Evolutionary conservation across 2,888 invertebrate species (phyloP), one percentile per base, ranked within the genome.

Genomic region (Macropis europaea): DNA sequence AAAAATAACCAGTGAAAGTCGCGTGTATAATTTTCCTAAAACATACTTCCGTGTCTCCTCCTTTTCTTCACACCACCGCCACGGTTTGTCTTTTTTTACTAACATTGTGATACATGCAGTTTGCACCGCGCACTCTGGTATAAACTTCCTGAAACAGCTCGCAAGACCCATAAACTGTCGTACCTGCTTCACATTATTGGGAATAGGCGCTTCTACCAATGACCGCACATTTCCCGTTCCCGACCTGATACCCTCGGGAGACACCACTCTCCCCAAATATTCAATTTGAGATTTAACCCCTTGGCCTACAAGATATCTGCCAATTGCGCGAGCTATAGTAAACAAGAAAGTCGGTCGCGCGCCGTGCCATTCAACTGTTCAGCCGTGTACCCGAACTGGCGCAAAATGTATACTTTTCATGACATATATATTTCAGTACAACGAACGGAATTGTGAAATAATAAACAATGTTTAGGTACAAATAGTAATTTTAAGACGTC

Each of bases 211-310:
- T 1, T 45, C 45, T 15, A 36, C 0, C 30, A 59, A 5, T 3
- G 48, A 28, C 6, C 13, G 5, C 2, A 59, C 11, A 1, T 59
- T 48, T 4, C 3, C 15, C 4, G 9, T 48, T 2, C 73, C 73
- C 0, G 75, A 75, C 11, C 66, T 42, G 7, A 87, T 63, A 28
- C 82, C 82, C 0, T 69, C 53, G 6, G 52, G 43, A 6, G 68
- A 69, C 2, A 87, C 71, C 1, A 77, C 50, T 54, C 85, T 82
- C 0, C 88, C 87, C 13, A 88, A 62, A 48, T 82, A 85, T 6
- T 82, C 69, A 0, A 88, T 50, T 34, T 50, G 5, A 13, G 26
- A 43, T 15, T 43, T 43, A 24, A 43, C 24, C 13, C 34, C 38
- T 57, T 47, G 38, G 24, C 47, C 47, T 57, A 47, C 38, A n/a